phyloP scores from a whole-genome alignment of 2,888 invertebrate genomes.

The Trachelus tabidus region DNA sequence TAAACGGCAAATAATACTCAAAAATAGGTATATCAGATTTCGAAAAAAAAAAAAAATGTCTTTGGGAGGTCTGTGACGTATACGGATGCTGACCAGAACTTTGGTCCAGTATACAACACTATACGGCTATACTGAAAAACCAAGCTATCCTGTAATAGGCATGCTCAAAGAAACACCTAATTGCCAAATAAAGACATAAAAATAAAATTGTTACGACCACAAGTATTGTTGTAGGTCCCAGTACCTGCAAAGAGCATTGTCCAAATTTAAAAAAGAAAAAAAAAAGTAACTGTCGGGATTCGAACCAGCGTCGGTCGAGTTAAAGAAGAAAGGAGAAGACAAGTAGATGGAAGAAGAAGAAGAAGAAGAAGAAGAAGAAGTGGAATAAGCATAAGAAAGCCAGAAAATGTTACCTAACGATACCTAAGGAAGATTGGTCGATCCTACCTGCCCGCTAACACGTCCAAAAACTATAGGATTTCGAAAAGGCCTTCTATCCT shows the following conservation, averaged over 20 bases:
- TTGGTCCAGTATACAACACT: neutral
- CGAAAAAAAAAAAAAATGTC: neutral
- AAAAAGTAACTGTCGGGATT: constrained; percentile 1
- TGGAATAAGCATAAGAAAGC: constrained; percentile 2
- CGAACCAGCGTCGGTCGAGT: neutral
- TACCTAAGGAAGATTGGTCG: neutral
- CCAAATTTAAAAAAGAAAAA: neutral
- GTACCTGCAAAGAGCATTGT: neutral
- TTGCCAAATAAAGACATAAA: constrained; percentile 32
- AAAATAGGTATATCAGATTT: too few relatives aligned
- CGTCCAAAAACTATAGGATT: neutral
- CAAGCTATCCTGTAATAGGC: neutral
- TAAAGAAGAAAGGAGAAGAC: constrained; percentile 9
- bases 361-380: constrained; percentile 4
- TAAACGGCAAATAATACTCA: neutral
- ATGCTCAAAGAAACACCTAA: constrained; percentile 16
- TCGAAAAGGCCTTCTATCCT: neutral
- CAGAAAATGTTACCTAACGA: neutral
- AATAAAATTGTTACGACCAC: neutral
- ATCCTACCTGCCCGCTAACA: neutral
- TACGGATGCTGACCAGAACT: neutral
- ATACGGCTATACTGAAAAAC: neutral
- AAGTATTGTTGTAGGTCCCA: neutral
- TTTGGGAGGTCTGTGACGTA: neutral
- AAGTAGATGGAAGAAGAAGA: constrained; percentile 5